A percentile compares a stretch with the other conserved stretches of the same genome.
Evolutionary conservation across 2,797 vertebrate species (phyloP).

Genomic region (Psittacula derbiana): DNA sequence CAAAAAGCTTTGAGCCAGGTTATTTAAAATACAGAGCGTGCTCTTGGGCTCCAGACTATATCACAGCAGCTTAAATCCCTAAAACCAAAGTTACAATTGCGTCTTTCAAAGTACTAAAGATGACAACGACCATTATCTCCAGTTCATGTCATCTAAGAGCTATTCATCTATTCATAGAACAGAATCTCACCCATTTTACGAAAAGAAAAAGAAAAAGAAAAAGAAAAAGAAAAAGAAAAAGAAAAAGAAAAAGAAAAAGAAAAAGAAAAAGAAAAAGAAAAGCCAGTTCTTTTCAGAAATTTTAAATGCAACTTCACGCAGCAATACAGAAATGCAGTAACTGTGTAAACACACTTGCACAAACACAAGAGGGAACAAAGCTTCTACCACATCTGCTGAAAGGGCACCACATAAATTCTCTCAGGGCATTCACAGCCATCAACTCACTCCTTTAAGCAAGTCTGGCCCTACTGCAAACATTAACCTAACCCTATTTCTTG

Average conservation of each 20-base stretch:
- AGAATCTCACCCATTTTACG: background rate
- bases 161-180: background rate
- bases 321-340: background rate
- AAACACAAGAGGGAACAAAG: background rate
- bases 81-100: background rate
- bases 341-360: background rate
- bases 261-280: background rate
- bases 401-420: background rate
- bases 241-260: background rate
- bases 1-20: background rate
- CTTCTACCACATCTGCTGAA: background rate
- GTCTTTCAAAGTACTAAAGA: background rate
- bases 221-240: background rate
- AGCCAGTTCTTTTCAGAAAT: background rate
- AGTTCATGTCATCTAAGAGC: background rate
- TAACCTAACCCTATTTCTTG: background rate
- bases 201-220: background rate
- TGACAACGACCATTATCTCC: rapidly evolving
- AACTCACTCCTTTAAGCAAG: background rate
- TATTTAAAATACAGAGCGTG: background rate
- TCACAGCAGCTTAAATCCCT: background rate
- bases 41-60: background rate
- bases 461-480: background rate
- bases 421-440: background rate
- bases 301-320: background rate